Conservation (phyloP, 1,140 invertebrate genomes). For the Cotesia chilonis region DNA sequence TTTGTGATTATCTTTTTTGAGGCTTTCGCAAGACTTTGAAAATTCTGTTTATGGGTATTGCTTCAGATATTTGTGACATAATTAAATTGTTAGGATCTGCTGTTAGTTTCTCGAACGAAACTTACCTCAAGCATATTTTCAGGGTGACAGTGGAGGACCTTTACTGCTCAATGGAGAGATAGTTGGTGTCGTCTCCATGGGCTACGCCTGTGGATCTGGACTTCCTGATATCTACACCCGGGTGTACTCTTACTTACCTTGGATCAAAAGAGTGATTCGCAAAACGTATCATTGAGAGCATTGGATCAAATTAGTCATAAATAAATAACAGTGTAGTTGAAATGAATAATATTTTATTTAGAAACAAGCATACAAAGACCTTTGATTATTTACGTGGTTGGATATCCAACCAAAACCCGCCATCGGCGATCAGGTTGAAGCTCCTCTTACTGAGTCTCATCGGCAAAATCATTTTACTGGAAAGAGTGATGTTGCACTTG, state of each 20-base stretch:
- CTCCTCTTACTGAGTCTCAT: background rate
- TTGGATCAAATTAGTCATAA: too few relatives aligned
- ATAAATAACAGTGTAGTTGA: background rate
- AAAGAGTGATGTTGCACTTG: background rate
- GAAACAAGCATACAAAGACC: background rate
- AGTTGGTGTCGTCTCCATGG: constrained; percentile 11
- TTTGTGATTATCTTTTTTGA: background rate
- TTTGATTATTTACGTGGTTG: background rate
- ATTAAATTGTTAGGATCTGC: too few relatives aligned
- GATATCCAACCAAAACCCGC: constrained; percentile 21
- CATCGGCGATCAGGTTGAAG: background rate
- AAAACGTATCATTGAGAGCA: too few relatives aligned
- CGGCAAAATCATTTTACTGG: constrained; percentile 19
- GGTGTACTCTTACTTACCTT: constrained; percentile 5
- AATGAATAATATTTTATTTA: background rate
- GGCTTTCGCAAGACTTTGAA: too few relatives aligned
- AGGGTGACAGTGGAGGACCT: constrained; percentile 24
- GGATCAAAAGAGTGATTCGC: background rate
- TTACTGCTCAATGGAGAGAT: background rate
- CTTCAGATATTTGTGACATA: too few relatives aligned
- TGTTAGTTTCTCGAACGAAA: too few relatives aligned
- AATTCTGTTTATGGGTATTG: too few relatives aligned
- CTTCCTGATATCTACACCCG: constrained; percentile 18
- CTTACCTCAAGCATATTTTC: background rate
- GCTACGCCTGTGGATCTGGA: background rate